Conservation (phyloP, 2,888 invertebrate species). For the Drosophila villosipedis region DNA sequence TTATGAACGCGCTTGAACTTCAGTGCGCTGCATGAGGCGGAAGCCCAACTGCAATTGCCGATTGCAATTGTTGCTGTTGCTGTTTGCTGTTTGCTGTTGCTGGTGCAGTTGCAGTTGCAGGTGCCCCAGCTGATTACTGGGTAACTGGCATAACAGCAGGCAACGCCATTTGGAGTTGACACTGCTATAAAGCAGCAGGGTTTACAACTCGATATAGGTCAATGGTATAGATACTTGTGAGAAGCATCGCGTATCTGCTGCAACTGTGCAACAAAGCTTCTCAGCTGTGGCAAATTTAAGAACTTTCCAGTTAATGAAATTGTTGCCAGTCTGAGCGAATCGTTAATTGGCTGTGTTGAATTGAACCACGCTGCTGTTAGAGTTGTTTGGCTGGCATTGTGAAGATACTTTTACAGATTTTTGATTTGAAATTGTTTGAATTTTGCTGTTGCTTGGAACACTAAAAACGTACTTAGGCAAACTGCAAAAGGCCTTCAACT, state of each 20-base stretch:
- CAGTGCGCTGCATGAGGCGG: constrained; percentile 37
- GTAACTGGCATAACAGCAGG: constrained; percentile 37
- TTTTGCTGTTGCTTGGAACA: neutral
- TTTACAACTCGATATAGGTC: constrained; percentile 63
- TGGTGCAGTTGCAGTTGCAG: constrained; percentile 33
- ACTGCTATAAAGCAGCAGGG: constrained; percentile 55
- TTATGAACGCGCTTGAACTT: constrained; percentile 74
- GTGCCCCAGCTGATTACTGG: constrained; percentile 52
- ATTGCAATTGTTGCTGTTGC: constrained; percentile 20
- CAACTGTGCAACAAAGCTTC: constrained; percentile 12
- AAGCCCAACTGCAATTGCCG: constrained; percentile 39
- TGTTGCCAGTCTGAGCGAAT: constrained; percentile 42
- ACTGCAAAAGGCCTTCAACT: neutral
- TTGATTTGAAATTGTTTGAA: neutral
- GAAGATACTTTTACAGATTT: neutral
- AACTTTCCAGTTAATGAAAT: constrained; percentile 59
- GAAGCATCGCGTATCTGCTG: constrained; percentile 22
- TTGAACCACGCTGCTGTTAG: constrained; percentile 2
- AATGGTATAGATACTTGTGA: constrained; percentile 47
- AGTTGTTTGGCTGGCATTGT: neutral
- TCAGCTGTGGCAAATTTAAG: constrained; percentile 54
- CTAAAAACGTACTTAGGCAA: neutral
- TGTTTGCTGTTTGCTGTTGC: constrained; percentile 17
- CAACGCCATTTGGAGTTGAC: constrained; percentile 48
- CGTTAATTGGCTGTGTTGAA: constrained; percentile 33